Evolutionary conservation across 2,888 invertebrate genomes (phyloP).

Genomic region (Chrysina gloriosa): DNA sequence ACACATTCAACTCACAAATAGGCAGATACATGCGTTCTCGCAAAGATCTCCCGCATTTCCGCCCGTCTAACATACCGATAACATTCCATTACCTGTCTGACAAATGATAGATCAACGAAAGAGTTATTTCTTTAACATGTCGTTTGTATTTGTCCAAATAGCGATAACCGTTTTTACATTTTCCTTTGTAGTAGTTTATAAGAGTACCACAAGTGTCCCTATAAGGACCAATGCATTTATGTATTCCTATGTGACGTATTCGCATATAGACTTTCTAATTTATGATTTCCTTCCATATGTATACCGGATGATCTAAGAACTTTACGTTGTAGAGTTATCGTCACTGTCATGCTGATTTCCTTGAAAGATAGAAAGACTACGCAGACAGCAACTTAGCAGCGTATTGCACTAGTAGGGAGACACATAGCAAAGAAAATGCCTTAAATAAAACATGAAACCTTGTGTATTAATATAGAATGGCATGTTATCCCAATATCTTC

Average conservation of each 20-base stretch:
- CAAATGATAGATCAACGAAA: conserved; percentile 42
- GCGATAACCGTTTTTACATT: conserved; percentile 8
- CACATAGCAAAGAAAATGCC: neutral
- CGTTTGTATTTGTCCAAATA: conserved; percentile 41
- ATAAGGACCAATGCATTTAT: conserved; percentile 29
- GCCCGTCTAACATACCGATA: conserved; percentile 47
- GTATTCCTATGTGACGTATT: conserved; percentile 1
- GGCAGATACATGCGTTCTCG: conserved; percentile 34
- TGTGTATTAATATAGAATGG: too few relatives aligned
- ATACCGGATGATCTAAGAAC: conserved; percentile 2
- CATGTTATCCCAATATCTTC: neutral
- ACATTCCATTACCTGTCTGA: conserved; percentile 25
- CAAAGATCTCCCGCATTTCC: conserved; percentile 39
- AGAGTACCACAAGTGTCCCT: conserved; percentile 23
- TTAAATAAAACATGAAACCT: neutral
- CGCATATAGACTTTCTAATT: neutral
- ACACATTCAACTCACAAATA: conserved; percentile 24
- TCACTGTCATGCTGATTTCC: conserved; percentile 1
- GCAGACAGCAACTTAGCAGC: neutral
- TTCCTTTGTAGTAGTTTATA: conserved; percentile 16
- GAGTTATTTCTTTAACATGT: conserved; percentile 47
- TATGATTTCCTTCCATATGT: neutral
- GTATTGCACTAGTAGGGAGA: neutral
- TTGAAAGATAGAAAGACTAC: neutral
- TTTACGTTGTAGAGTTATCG: neutral